A percentile compares a stretch with the other conserved stretches of the same genome.
Evolutionary conservation across 1,140 invertebrate genomes (phyloP).

Genomic region (Nasonia longicornis): DNA sequence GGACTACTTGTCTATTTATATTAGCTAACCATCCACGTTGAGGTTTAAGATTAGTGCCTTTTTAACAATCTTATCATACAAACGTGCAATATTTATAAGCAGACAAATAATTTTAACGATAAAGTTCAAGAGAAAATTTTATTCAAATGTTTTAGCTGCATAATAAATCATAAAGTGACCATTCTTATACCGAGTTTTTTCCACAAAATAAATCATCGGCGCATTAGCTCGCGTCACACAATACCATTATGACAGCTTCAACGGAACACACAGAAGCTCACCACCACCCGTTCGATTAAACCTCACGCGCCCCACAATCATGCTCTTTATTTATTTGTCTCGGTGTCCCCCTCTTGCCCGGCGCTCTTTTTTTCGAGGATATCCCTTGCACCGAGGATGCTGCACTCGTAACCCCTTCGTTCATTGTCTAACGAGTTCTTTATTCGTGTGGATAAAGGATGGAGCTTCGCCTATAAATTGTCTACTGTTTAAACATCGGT

Average conservation of each 20-base stretch:
- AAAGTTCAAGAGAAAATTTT: too few species aligned
- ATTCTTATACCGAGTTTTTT: not conserved
- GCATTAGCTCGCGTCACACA: not conserved
- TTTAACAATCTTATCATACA: too few species aligned
- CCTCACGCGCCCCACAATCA: not conserved
- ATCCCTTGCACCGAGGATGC: not conserved
- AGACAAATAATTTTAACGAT: too few species aligned
- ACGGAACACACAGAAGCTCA: not conserved
- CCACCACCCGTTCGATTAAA: not conserved
- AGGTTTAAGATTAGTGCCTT: too few species aligned
- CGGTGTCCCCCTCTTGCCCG: not conserved
- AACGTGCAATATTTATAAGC: too few species aligned
- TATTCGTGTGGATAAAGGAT: conserved; percentile 26
- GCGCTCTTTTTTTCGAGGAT: not conserved
- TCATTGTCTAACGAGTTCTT: conserved; percentile 14
- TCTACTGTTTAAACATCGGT: conserved; percentile 28
- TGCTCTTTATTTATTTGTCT: conserved; percentile 25
- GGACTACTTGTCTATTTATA: too few species aligned
- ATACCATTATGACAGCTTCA: not conserved
- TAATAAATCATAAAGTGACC: too few species aligned
- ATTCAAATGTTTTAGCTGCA: too few species aligned
- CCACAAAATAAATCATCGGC: conserved; percentile 33
- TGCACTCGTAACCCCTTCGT: not conserved
- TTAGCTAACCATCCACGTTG: too few species aligned
- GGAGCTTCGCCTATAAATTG: conserved; percentile 7